Evolutionary conservation across 2,888 invertebrate genomes (phyloP), one percentile per base, ranked within the genome.

Genomic region (Ornithoptera alexandrae): DNA sequence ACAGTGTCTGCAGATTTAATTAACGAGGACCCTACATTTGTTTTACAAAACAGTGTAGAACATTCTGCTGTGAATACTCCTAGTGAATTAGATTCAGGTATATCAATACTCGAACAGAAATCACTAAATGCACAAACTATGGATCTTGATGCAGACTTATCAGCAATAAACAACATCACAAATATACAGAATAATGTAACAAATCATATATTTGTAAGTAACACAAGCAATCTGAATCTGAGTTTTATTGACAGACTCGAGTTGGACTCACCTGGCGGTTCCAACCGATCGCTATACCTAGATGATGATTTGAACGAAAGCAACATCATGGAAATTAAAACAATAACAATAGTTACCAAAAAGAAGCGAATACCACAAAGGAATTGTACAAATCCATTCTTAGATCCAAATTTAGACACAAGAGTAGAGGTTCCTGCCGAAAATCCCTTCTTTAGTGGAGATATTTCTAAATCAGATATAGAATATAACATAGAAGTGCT

Each of bases 281-380:
- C 91, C 0, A 89, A 90, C 42, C 87, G 87, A 74, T 91, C 92
- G 0, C 73, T 93, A 20, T 90, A 84, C 71, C 80, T 90, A 2
- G 93, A 93, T 69, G 93, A 93, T 75, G 93, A 93, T 77, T 80
- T 93, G 60, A 93, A 93, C 74, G 93, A 93, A 78, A 93, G 93
- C 69, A 93, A 93, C 72, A 93, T 93, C 30, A 93, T 93, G 93
- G 93, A 93, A 74, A 92, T 93, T 2, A 93, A 93, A 84, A 92
- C 93, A 1, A 93, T 93, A 2, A 92, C 92, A 61, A 89, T 91
- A 17, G 87, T 92, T 22, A 91, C 91, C 0, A 92, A 90, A 71
- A 92, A 89, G 76, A 90, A 89, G 73, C 74, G 82, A 22, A 73
- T 86, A 12, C 69, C 76, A 10, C 70, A 77, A 68, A 86, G 82